A percentile compares a stretch with the other conserved stretches of the same genome.
Evolutionary conservation across 92 coral and sea anemone species (phyloP).

Genomic region (Pocillopora grandis): DNA sequence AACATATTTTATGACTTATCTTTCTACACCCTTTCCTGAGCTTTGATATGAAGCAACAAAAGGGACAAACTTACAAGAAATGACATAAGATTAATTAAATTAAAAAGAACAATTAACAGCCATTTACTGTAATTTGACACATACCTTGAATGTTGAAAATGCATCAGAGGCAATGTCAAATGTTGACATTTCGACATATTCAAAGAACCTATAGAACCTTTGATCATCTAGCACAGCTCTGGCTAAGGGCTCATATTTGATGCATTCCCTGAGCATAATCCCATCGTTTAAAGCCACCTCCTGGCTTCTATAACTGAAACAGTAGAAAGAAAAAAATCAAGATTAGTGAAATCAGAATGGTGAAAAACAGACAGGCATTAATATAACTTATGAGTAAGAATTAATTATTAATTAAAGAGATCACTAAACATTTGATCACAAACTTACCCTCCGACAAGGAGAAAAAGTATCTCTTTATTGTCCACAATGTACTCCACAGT

Average conservation of each 20-base stretch:
- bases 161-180: slow-evolving; percentile 99
- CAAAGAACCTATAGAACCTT: slow-evolving; percentile 72
- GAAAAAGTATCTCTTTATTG: slow-evolving; percentile 35
- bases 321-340: not conserved
- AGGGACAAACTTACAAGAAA: no score
- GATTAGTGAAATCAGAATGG: not conserved
- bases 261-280: slow-evolving; percentile 88
- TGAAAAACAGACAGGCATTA: not conserved
- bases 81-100: not conserved
- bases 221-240: slow-evolving; percentile 35
- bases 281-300: slow-evolving; percentile 96
- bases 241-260: slow-evolving; percentile 74
- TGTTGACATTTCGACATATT: slow-evolving; percentile 90
- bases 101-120: not conserved
- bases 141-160: slow-evolving; percentile 94
- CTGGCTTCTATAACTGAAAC: slow-evolving; percentile 71
- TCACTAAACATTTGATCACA: not conserved
- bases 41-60: no score
- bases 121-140: not conserved
- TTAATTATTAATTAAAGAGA: no score
- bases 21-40: no score
- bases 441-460: slow-evolving; percentile 59
- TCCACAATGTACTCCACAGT: slow-evolving; percentile 80
- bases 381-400: no score
- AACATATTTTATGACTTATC: no score